Evolutionary conservation across 2,113 vertebrate species (phyloP).

Genomic region (Chlorodrepanis virens): DNA sequence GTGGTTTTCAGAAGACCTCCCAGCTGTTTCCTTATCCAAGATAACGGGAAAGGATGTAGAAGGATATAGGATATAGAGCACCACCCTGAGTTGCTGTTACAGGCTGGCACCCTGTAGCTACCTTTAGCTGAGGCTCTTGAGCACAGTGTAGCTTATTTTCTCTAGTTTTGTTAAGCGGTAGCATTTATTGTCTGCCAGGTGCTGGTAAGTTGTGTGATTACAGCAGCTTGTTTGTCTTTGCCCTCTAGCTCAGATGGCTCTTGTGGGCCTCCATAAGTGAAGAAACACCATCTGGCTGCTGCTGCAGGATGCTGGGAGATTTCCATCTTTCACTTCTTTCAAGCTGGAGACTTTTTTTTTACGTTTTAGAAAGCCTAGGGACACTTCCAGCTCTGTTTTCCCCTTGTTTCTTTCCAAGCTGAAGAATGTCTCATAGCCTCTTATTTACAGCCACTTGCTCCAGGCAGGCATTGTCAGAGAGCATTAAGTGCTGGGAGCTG

Average conservation of each 20-base stretch:
- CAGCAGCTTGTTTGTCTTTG: conserved; percentile 32
- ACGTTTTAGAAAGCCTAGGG: neutral
- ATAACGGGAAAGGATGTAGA: neutral
- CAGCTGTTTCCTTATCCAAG: neutral
- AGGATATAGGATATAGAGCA: neutral
- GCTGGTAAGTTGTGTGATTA: neutral
- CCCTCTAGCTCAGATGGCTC: conserved; percentile 34
- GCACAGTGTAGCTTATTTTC: neutral
- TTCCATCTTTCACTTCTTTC: neutral
- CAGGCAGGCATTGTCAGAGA: neutral
- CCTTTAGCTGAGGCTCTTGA: neutral
- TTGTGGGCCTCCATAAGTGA: neutral
- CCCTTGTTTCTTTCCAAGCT: neutral
- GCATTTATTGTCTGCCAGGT: conserved; percentile 34
- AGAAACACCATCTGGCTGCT: conserved; percentile 49
- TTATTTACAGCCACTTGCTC: neutral
- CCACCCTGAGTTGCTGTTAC: neutral
- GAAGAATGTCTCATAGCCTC: neutral
- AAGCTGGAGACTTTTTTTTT: neutral
- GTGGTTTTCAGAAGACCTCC: neutral
- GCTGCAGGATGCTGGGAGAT: conserved; percentile 20
- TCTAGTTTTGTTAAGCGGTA: neutral
- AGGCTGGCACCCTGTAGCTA: neutral
- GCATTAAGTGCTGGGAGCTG: neutral
- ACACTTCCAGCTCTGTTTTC: neutral